Evolutionary conservation across 35 echinoderm and acorn worm species (phyloP), one percentile per base, ranked within the genome.

Genomic region (Lytechinus pictus): DNA sequence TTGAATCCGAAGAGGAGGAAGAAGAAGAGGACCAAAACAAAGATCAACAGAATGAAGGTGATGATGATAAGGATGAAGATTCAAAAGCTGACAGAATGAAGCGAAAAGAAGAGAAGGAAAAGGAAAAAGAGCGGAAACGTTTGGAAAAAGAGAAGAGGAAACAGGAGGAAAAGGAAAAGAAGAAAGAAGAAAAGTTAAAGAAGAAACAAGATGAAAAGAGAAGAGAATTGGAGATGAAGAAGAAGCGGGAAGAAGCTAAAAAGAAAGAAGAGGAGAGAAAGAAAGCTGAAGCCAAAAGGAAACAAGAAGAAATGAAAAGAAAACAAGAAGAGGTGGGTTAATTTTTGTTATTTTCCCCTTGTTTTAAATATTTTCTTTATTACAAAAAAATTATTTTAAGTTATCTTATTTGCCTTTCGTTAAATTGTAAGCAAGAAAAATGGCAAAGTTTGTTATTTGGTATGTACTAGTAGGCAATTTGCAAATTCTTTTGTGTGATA

Each of bases 111-210:
- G 94, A 96, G 93, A 96, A 97, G 54, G 71, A 86, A 28, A 95
- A 89, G 86, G 96, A 95, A 87, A 96, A 96, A 56, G 94, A 97
- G n/a, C 55, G 94, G 92, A 96, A 96, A 54, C 94, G 96, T 58
- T 92, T 97, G 94, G 96, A 99, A 86, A 96, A 95, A 86, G 96
- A 96, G 71, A 96, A 96, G 79, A 96, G 95, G 95, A 99, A 97
- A 94, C 79, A 95, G 19, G 95, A 94, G 60, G 95, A 97, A 54
- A 97, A 96, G 87, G 72, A 97, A 90, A 95, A 96, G 72, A 87
- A 98, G 55, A 96, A 95, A 89, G 97, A 95, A 53, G 97, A 98
- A 53, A 97, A 96, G 94, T 27, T 95, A 27, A 94, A 96, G 94
- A 96, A 97, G 89, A 96, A 97, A 94, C 93, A 97, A 88, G 97